Evolutionary conservation across 2,888 invertebrate species (phyloP), one percentile per base, ranked within the genome.

Genomic region (Agrochola lychnidis): DNA sequence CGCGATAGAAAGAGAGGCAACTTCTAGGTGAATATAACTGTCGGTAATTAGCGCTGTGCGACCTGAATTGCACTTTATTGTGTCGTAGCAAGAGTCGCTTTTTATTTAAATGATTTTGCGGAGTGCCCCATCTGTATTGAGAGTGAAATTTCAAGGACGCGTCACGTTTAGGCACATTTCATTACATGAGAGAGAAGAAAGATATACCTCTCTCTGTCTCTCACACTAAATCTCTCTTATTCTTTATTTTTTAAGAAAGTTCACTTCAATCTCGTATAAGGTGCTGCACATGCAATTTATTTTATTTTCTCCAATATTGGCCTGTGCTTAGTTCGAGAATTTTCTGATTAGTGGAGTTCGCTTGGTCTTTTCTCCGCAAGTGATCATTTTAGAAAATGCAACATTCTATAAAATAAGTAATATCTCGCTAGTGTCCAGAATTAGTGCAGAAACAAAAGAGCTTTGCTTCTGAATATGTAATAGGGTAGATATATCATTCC

Each of bases 401-500:
- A 53, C 7, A 42, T 70, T 42, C 14, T 42, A 19, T 30, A 36
- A 62, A 42, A 4, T n/a, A 6, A 19, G 30, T n/a, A 40, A 36
- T 36, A 30, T 56, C 7, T 16, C 14, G 10, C 30, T 56, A 22
- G 9, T n/a, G 22, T 53, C n/a, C 25, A 53, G 22, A 80, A 72
- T 36, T 66, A 80, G 57, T 30, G 25, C 53, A 81, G 63, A 14
- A 67, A 76, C 25, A 40, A 75, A 81, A 71, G 42, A 66, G 36
- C 22, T 76, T 42, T 42, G 42, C 56, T 79, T 76, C 22, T 63
- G 56, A n/a, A 51, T 67, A 63, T 25, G 14, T 36, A 40, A 22
- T 59, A 72, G 53, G 40, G 30, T 75, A 67, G 82, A 5, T 40
- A 48, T 42, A 57, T 72, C 83, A 79, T 82, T 83, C 81, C 84